Conservation (phyloP, 2,797 vertebrate genomes). For the Hemibagrus guttatus region DNA sequence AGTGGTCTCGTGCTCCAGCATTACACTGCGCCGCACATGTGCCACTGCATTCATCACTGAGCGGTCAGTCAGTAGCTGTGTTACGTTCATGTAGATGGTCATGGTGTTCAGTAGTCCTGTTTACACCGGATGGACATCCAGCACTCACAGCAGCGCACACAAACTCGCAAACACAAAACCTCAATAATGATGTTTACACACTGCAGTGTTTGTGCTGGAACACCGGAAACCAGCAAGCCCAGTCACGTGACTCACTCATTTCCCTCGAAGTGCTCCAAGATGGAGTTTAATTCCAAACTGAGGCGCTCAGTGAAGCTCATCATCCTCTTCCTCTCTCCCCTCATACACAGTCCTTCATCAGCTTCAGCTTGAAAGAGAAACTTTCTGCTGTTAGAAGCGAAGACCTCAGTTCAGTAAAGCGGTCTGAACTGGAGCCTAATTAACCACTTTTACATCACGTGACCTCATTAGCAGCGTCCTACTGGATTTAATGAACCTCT, state of each 20-base stretch:
- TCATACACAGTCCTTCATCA: background rate
- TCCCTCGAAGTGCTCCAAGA: background rate
- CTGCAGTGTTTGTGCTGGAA: background rate
- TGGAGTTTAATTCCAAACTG: background rate
- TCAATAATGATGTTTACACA: background rate
- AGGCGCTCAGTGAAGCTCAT: background rate
- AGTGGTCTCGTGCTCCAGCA: background rate
- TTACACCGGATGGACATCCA: background rate
- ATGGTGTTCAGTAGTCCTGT: background rate
- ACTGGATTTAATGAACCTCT: background rate
- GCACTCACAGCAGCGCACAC: background rate
- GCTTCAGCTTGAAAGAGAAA: background rate
- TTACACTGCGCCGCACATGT: background rate
- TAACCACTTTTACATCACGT: background rate
- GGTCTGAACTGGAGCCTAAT: background rate
- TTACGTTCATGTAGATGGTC: background rate
- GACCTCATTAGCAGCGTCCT: background rate
- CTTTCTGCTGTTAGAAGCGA: background rate
- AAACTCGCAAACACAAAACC: background rate
- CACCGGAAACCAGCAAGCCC: background rate
- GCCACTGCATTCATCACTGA: too few relatives aligned
- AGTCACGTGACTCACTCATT: background rate
- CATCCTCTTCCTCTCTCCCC: background rate
- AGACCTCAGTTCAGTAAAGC: background rate
- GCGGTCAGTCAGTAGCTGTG: too few relatives aligned